Conservation (phyloP, 2,888 invertebrate species). For the Vandiemenella viatica region DNA sequence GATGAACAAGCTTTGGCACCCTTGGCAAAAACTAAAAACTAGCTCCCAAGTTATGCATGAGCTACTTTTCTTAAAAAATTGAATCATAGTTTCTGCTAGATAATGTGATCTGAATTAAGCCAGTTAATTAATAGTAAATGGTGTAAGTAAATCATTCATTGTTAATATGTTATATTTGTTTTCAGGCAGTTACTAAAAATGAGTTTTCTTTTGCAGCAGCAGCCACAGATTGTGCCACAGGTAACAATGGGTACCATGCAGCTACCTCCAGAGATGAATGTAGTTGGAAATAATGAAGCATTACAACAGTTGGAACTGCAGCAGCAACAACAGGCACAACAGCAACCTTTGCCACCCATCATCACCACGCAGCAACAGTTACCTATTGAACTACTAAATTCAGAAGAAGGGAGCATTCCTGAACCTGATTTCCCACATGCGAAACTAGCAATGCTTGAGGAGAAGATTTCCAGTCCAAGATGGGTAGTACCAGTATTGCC, state of each 20-base stretch:
- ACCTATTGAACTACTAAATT: slow-evolving; percentile 14
- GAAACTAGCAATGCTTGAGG: slow-evolving; percentile 77
- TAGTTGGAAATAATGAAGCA: slow-evolving; percentile 22
- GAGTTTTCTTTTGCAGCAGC: slow-evolving; percentile 1
- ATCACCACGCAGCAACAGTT: slow-evolving; percentile 4
- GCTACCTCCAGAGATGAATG: slow-evolving; percentile 20
- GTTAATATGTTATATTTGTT: neutral
- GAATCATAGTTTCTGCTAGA: too few species aligned
- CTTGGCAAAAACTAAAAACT: too few species aligned
- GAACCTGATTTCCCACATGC: slow-evolving; percentile 69
- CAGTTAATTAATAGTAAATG: neutral
- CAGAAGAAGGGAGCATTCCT: slow-evolving; percentile 16
- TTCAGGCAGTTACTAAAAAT: neutral
- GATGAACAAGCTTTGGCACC: too few species aligned
- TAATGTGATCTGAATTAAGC: too few species aligned
- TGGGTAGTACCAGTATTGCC: slow-evolving; percentile 97
- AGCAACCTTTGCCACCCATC: too few species aligned
- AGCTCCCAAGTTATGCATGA: neutral
- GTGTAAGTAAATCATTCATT: neutral
- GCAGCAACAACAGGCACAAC: too few species aligned
- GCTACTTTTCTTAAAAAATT: neutral
- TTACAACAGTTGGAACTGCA: slow-evolving; percentile 18
- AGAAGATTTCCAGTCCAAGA: slow-evolving; percentile 87
- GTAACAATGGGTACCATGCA: slow-evolving; percentile 5
- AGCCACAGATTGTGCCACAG: slow-evolving; percentile 7